phyloP scores from a whole-genome alignment of 1,140 invertebrate genomes.

The Drosophila ambigua region DNA sequence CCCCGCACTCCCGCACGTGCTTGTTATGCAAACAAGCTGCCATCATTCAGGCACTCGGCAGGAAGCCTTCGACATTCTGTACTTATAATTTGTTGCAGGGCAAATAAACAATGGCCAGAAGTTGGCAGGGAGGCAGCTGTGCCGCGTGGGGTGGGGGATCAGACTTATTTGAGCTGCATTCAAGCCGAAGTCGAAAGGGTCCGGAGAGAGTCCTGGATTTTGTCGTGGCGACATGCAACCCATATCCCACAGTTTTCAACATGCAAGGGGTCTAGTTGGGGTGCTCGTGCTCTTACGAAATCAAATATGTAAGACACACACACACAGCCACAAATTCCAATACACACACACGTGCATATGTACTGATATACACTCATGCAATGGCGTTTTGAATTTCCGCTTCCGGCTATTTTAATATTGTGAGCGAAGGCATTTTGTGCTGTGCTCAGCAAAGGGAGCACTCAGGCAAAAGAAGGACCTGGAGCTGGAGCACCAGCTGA shows the following conservation, averaged over 20 bases:
- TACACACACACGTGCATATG: constrained; percentile 15
- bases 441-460: constrained; percentile 50
- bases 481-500: constrained; percentile 13
- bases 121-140: neutral
- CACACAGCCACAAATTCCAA: neutral
- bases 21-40: constrained; percentile 74
- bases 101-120: constrained; percentile 60
- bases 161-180: constrained; percentile 34
- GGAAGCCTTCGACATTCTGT: constrained; percentile 70
- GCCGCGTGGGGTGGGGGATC: neutral
- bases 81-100: constrained; percentile 75
- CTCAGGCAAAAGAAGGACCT: constrained; percentile 22
- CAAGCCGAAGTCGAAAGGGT: constrained; percentile 13
- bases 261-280: constrained; percentile 48
- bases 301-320: constrained; percentile 64
- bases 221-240: constrained; percentile 60
- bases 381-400: constrained; percentile 77
- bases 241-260: constrained; percentile 76
- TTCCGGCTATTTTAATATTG: constrained; percentile 80
- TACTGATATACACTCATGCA: constrained; percentile 51
- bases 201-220: constrained; percentile 49
- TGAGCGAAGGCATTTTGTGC: constrained; percentile 77
- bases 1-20: constrained; percentile 32
- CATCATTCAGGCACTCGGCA: constrained; percentile 45
- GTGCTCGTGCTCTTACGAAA: constrained; percentile 30